Evolutionary conservation across 1,140 invertebrate species (phyloP).

Genomic region (Bombus consobrinus): DNA sequence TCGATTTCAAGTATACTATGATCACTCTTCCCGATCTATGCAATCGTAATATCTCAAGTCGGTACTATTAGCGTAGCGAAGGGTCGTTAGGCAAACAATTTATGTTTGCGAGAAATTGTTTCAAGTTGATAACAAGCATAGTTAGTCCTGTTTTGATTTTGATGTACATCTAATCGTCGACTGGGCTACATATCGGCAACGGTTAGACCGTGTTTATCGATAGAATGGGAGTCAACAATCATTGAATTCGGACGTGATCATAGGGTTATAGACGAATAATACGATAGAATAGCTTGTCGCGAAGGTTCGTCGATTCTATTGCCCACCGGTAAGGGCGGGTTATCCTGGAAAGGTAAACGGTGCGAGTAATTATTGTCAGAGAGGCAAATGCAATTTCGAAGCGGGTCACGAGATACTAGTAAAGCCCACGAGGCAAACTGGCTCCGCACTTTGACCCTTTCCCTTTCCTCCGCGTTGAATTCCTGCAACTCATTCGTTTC

Average conservation of each 20-base stretch:
- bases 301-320: conserved; percentile 33
- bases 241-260: conserved; percentile 39
- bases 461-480: not conserved
- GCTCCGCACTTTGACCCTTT: conserved; percentile 7
- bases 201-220: not conserved
- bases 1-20: not conserved
- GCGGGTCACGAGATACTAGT: conserved; percentile 5
- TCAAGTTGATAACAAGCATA: not conserved
- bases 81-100: not conserved
- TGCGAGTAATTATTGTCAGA: conserved; percentile 55
- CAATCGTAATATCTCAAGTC: not conserved
- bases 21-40: not conserved
- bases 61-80: too few species aligned
- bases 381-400: conserved; percentile 56
- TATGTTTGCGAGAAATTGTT: conserved; percentile 17
- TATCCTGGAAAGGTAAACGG: conserved; percentile 43
- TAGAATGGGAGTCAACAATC: conserved; percentile 33
- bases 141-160: not conserved
- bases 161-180: not conserved
- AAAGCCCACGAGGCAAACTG: conserved; percentile 11
- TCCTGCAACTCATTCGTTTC: conserved; percentile 1
- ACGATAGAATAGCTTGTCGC: conserved; percentile 27
- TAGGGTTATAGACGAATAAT: conserved; percentile 44
- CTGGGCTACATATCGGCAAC: not conserved
- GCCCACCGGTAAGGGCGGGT: conserved; percentile 25